Evolutionary conservation across 2,888 invertebrate genomes (phyloP).

Genomic region (Sesia apiformis): DNA sequence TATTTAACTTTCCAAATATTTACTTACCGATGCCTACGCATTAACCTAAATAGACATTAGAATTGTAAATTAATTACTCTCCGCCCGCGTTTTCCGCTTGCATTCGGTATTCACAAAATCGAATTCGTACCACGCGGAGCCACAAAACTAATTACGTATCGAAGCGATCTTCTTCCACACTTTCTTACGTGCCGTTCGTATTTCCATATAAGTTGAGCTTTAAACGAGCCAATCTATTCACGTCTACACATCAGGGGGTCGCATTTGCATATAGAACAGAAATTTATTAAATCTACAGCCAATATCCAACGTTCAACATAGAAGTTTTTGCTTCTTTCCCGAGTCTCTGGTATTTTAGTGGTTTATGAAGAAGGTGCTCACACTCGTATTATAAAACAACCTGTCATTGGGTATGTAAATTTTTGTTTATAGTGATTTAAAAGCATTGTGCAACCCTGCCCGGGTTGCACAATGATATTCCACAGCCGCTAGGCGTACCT

Average conservation of each 20-base stretch:
- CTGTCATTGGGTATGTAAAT: no score
- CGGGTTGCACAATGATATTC: no score
- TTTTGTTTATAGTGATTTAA: no score
- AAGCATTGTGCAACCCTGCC: no score
- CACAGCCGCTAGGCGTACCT: constrained; percentile 1
- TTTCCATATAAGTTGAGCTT: constrained; percentile 75
- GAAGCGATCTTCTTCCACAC: constrained; percentile 67
- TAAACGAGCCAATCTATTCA: constrained; percentile 75
- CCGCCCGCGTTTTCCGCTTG: constrained; percentile 32
- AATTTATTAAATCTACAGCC: constrained; percentile 75
- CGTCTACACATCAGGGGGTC: constrained; percentile 75
- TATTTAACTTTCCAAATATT: constrained; percentile 33
- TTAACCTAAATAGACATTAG: constrained; percentile 38
- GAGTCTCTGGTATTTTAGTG: constrained; percentile 35
- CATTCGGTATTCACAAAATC: constrained; percentile 47
- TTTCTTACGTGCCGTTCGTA: constrained; percentile 74
- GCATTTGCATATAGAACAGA: constrained; percentile 75
- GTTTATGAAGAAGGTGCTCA: background rate
- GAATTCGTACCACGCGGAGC: constrained; percentile 48
- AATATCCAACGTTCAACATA: constrained; percentile 70
- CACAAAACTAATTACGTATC: constrained; percentile 73
- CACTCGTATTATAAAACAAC: no score
- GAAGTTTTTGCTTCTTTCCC: constrained; percentile 61
- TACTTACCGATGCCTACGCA: constrained; percentile 26
- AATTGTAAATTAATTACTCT: constrained; percentile 55